Evolutionary conservation across 2,113 vertebrate species (phyloP).

Genomic region (Verasper variegatus): DNA sequence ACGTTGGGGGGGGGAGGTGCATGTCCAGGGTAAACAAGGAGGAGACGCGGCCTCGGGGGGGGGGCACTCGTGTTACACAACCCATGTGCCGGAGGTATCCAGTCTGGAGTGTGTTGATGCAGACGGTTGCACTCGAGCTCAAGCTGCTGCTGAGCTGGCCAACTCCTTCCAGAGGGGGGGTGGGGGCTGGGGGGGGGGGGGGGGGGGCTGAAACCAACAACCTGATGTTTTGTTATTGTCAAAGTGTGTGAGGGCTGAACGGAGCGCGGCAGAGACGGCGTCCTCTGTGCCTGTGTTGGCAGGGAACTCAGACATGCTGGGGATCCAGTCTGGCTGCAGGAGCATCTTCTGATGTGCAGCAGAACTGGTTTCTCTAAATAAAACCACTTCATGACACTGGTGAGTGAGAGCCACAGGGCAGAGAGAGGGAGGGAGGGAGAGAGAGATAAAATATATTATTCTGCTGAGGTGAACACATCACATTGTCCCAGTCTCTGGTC

Average conservation of each 20-base stretch:
- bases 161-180: no score
- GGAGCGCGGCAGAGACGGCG: background rate
- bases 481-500: no score
- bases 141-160: no score
- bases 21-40: no score
- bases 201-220: no score
- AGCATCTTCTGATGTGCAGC: constrained; percentile 31
- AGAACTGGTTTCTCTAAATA: constrained; percentile 19
- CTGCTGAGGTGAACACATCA: background rate
- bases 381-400: background rate
- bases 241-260: background rate
- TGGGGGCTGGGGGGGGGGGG: no score
- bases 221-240: background rate
- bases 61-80: no score
- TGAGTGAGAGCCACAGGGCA: background rate
- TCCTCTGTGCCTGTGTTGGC: constrained; percentile 3
- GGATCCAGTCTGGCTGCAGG: constrained; percentile 8
- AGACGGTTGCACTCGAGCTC: no score
- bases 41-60: no score
- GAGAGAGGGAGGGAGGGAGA: background rate
- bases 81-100: no score
- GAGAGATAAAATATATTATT: background rate
- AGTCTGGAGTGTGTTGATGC: no score
- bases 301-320: background rate
- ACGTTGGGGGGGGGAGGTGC: no score